A percentile compares a stretch with the other conserved stretches of the same genome.
These are phyloP conservation scores for Clusia tigrina DNA, from an alignment of 2,888 invertebrate species.

Conservation along the genomic window DNA sequence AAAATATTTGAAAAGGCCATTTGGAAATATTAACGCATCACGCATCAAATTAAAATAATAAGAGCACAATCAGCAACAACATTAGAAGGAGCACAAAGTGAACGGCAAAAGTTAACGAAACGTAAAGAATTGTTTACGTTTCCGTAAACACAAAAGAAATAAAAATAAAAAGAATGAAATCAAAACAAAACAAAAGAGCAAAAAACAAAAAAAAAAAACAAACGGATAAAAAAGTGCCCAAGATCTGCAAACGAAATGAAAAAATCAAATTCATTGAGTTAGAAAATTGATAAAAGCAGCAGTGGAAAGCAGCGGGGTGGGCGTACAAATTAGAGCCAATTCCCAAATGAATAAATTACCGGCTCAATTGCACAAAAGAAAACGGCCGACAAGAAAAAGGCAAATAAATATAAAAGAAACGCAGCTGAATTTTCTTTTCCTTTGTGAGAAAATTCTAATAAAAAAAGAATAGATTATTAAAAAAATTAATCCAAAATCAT, in stretches of 20 bases:
- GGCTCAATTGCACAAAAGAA: neutral
- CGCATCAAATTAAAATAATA: no score
- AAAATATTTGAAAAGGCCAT: no score
- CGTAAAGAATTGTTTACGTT: slow-evolving; percentile 2
- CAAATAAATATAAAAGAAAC: neutral
- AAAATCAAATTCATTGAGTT: neutral
- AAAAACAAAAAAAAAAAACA: neutral
- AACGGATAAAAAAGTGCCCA: neutral
- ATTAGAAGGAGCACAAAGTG: no score
- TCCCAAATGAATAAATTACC: neutral
- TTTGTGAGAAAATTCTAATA: neutral
- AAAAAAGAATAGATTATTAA: neutral
- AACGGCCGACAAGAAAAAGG: neutral
- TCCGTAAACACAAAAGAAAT: slow-evolving; percentile 2
- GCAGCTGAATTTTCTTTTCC: neutral
- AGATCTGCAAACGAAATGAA: neutral
- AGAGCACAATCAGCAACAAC: no score
- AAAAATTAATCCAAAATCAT: neutral
- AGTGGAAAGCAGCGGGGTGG: neutral
- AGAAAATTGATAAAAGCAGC: slow-evolving; percentile 4
- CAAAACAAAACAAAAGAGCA: neutral
- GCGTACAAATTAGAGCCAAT: neutral
- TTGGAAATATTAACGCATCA: no score
- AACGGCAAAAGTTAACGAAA: slow-evolving; percentile 1
- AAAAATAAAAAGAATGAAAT: neutral